A percentile compares a stretch with the other conserved stretches of the same genome.
These are phyloP conservation scores for Dipodomys stephensi DNA, from an alignment of 2,113 vertebrate genomes.

Conservation along the genomic window DNA sequence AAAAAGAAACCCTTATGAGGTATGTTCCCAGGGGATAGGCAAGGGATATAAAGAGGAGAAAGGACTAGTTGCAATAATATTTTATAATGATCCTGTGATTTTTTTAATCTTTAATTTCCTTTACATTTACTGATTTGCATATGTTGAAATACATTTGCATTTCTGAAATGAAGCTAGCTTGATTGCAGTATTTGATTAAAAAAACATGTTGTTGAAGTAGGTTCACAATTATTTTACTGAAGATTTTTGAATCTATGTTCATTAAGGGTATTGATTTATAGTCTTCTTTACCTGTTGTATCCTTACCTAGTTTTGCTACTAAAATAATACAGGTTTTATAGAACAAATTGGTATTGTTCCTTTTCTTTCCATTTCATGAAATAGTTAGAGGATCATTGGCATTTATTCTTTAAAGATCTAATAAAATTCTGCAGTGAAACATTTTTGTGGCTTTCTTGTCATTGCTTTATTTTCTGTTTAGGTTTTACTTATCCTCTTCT, in stretches of 20 bases:
- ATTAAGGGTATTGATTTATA: not conserved
- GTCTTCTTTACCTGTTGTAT: not conserved
- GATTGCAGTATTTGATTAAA: not conserved
- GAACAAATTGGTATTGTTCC: not conserved
- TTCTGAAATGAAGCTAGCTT: not conserved
- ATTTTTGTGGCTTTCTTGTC: not conserved
- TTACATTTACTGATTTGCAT: not conserved
- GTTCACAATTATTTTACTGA: not conserved
- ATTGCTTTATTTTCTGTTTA: not conserved
- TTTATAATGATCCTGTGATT: not conserved
- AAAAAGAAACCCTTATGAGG: no score
- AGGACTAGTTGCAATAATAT: not conserved
- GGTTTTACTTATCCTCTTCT: not conserved
- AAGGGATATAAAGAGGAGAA: not conserved
- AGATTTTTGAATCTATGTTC: not conserved
- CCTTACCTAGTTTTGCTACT: not conserved
- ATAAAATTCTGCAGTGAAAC: not conserved
- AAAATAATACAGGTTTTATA: not conserved
- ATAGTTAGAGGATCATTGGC: no score
- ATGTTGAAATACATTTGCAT: not conserved
- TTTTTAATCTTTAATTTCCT: not conserved
- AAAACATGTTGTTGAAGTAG: not conserved
- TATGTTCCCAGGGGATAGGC: not conserved
- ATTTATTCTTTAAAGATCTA: not conserved
- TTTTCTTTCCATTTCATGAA: not conserved